These are phyloP conservation scores for Phalacrocorax pelagicus DNA, from an alignment of 2,113 vertebrate species.

Conservation along the genomic window DNA sequence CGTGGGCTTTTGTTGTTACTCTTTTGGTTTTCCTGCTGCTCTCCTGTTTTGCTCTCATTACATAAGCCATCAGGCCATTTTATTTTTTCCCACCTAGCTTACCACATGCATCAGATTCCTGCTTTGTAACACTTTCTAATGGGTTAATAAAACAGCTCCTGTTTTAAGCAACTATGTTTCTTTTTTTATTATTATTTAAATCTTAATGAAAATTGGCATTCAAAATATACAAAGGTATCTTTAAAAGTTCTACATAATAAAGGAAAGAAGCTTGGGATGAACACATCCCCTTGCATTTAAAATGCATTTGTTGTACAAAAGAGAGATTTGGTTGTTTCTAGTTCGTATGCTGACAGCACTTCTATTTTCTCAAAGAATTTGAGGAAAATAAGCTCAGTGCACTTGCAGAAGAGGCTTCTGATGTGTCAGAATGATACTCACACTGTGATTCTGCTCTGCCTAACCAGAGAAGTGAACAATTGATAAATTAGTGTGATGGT, in stretches of 20 bases:
- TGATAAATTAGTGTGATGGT: background rate
- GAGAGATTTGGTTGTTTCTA: background rate
- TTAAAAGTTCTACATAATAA: fast-evolving
- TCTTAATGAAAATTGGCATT: background rate
- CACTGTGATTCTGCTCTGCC: background rate
- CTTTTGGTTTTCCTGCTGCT: background rate
- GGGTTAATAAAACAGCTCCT: background rate
- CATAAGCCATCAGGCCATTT: background rate
- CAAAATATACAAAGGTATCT: background rate
- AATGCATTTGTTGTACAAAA: background rate
- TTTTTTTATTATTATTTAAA: background rate
- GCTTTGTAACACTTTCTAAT: background rate
- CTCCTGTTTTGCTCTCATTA: background rate
- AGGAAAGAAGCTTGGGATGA: background rate
- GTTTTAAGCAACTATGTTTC: background rate
- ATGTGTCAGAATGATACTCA: background rate
- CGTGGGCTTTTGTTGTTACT: background rate
- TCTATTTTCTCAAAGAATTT: background rate
- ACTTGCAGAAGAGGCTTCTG: background rate
- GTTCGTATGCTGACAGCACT: background rate
- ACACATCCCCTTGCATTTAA: background rate
- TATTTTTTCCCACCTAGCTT: background rate
- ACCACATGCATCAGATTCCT: background rate
- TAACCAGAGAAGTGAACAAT: background rate
- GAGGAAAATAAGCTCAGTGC: background rate